phyloP scores from a whole-genome alignment of 2,888 invertebrate species.

The Sinhomidia bicolor region DNA sequence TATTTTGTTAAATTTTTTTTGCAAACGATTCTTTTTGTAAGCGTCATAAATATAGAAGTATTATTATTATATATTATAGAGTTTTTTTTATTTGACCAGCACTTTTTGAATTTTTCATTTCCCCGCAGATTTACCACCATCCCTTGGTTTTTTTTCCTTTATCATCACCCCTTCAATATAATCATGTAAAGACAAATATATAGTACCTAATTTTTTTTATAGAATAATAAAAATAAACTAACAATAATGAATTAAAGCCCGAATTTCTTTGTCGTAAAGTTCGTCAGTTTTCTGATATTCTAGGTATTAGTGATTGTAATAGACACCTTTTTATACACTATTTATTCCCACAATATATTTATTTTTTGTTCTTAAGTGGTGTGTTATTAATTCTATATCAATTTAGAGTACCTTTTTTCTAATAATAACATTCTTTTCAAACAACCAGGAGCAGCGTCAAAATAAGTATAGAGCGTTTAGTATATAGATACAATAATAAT shows the following conservation, averaged over 20 bases:
- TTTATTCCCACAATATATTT: no score
- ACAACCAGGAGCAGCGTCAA: no score
- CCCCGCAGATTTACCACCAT: no score
- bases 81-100: no score
- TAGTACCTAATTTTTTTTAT: neutral
- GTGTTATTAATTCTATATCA: no score
- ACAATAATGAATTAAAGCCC: constrained; percentile 3
- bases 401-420: no score
- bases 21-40: constrained; percentile 8
- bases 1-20: constrained; percentile 5
- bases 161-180: neutral
- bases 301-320: constrained; percentile 13
- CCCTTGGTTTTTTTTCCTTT: neutral
- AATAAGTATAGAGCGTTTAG: no score
- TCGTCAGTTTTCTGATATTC: constrained; percentile 39
- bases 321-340: neutral
- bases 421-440: no score
- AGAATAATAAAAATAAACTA: neutral
- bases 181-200: no score
- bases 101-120: no score
- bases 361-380: no score
- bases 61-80: neutral
- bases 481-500: no score
- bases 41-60: constrained; percentile 18
- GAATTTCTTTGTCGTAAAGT: constrained; percentile 34